Conservation (phyloP, 2,888 invertebrate species). For the Andrena flavipes region DNA sequence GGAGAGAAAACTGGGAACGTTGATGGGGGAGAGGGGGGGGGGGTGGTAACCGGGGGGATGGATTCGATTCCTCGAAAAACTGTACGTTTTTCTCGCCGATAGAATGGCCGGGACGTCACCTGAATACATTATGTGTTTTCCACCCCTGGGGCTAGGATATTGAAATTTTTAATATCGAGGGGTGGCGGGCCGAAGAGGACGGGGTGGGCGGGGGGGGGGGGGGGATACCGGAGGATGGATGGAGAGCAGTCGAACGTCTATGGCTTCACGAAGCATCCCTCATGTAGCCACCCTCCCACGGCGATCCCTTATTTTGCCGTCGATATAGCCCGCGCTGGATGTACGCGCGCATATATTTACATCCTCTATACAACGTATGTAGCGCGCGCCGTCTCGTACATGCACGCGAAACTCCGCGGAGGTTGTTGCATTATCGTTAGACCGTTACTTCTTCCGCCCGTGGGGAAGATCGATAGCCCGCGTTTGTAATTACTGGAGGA, state of each 20-base stretch:
- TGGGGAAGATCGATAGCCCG: conserved; percentile 42
- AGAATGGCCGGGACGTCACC: conserved; percentile 85
- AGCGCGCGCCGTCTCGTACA: conserved; percentile 32
- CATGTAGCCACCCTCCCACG: conserved; percentile 76
- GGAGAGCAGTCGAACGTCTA: conserved; percentile 80
- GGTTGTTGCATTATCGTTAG: conserved; percentile 65
- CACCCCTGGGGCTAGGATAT: conserved; percentile 85
- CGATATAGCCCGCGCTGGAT: conserved; percentile 66
- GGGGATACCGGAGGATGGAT: conserved; percentile 70
- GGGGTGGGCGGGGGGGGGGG: conserved; percentile 66
- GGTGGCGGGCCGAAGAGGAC: conserved; percentile 75
- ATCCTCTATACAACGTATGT: conserved; percentile 13
- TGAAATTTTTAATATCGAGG: conserved; percentile 85
- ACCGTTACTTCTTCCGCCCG: conserved; percentile 43
- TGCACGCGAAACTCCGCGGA: conserved; percentile 39
- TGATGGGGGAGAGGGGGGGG: conserved; percentile 42
- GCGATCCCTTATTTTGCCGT: conserved; percentile 75
- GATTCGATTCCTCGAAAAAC: conserved; percentile 85
- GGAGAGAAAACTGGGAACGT: conserved; percentile 49
- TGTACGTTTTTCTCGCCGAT: conserved; percentile 85
- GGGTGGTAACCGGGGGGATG: conserved; percentile 66
- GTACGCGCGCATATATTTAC: conserved; percentile 60
- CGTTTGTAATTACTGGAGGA: conserved; percentile 35
- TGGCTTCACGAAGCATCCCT: conserved; percentile 80
- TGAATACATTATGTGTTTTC: conserved; percentile 85